Base-by-base conservation (phyloP, 2,113 vertebrate genomes). In the Acrocephalus kingi region DNA sequence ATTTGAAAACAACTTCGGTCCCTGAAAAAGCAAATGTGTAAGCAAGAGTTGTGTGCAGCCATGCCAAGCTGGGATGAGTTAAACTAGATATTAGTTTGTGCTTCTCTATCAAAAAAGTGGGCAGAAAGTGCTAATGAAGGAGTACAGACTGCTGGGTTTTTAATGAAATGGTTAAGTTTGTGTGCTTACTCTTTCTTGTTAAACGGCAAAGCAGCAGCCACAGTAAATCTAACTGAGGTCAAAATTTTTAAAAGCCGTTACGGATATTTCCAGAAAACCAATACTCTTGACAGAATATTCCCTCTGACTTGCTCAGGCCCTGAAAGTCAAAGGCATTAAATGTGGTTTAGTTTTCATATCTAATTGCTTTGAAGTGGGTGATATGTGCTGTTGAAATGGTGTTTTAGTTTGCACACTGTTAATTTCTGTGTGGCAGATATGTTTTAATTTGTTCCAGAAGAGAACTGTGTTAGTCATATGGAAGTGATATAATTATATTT, bases 401-500 rank as follows among this genome's bases (percentile, higher is more conserved):
- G 37, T 82, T 95, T 66, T 74, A 92, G 91, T 97, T 97, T 96
- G 82, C 93, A 97, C 64, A 51, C 80, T 83, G 89, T 95, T 96
- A 77, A 85, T 97, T 96, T 97, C 90, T 95, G 59, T 95, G 59
- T 58, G 89, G 86, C 89, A 97, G 86, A 94, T 95, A 94, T 1
- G 75, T 79, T 96, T 92, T 92, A 96, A 97, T 97, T 93, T 35
- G 75, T 74, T 97, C 87, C 96, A 98, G 96, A 91, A 80, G 93
- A 95, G 95, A 95, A 55, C 75, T 91, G 6, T 28, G 64, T 76
- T 54, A 67, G 55, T 97, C 97, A 96, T 93, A 82, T 96, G 96
- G 97, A 97, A 98, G 90, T 68, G 95, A 96, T 97, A 78, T 43
- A 48, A n/a, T 87, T 87, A 86, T 92, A 58, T 95, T 97, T 95